Evolutionary conservation across 2,797 vertebrate genomes (phyloP).

Genomic region (Neosilurus mollespiculum): DNA sequence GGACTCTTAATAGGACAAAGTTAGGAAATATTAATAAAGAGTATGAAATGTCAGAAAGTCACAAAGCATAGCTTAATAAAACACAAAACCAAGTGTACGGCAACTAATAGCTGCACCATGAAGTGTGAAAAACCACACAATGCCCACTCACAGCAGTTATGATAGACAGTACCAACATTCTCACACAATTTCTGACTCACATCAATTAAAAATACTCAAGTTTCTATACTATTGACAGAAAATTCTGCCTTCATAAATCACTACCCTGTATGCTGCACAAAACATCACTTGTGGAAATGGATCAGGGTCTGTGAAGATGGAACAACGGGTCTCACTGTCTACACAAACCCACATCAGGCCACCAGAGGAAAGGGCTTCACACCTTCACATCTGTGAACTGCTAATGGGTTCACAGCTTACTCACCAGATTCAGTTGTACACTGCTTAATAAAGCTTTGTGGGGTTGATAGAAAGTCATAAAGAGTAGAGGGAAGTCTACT

Average conservation of each 20-base stretch:
- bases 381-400: constrained; percentile 7
- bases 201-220: not conserved
- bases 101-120: constrained; percentile 15
- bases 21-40: not conserved
- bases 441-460: constrained; percentile 30
- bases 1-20: not conserved
- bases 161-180: not conserved
- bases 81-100: not conserved
- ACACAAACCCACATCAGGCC: not conserved
- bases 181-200: constrained; percentile 13
- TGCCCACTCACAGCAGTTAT: constrained; percentile 37
- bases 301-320: not conserved
- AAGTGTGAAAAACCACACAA: constrained; percentile 47
- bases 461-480: constrained; percentile 16
- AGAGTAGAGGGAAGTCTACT: not conserved
- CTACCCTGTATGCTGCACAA: not conserved
- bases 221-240: not conserved
- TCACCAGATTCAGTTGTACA: constrained; percentile 21
- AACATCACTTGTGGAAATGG: not conserved
- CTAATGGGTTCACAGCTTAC: constrained; percentile 10
- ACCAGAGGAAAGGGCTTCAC: constrained; percentile 19
- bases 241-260: not conserved
- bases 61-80: not conserved
- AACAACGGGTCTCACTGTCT: constrained; percentile 5
- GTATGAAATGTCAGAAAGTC: not conserved